phyloP scores from a whole-genome alignment of 2,888 invertebrate species.

The Tridacna crocea region DNA sequence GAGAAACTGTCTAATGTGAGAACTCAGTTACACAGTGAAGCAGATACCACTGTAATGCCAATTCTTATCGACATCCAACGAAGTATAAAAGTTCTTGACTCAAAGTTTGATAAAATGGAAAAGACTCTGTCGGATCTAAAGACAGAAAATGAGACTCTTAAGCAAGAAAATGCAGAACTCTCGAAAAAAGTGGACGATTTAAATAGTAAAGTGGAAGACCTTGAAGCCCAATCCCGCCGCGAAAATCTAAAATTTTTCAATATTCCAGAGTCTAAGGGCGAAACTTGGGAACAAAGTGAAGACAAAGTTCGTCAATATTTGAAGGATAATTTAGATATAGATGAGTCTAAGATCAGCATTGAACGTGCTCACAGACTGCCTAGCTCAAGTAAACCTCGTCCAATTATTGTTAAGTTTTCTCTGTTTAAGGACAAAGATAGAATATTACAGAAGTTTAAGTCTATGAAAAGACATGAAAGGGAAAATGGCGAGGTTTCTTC shows the following conservation, averaged over 20 bases:
- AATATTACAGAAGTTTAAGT: background rate
- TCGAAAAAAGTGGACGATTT: background rate
- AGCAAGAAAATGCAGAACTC: background rate
- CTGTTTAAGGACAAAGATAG: conserved; percentile 17
- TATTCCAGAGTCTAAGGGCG: background rate
- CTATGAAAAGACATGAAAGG: background rate
- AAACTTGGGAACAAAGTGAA: conserved; percentile 9
- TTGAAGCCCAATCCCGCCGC: background rate
- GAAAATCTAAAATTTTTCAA: background rate
- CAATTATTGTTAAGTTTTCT: background rate
- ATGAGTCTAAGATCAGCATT: background rate
- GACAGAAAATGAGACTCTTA: background rate
- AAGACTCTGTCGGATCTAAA: background rate
- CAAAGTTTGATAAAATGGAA: conserved; percentile 13
- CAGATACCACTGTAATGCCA: background rate
- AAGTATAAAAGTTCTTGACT: background rate
- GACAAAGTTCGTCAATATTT: background rate
- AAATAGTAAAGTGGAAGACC: background rate
- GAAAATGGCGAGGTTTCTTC: background rate
- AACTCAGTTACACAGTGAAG: background rate
- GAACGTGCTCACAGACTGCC: conserved; percentile 7
- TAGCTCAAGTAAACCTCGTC: background rate
- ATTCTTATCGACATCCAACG: background rate
- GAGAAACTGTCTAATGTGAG: background rate
- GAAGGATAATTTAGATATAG: background rate